Conservation (phyloP, 1,140 invertebrate genomes). For the Nasonia vitripennis region DNA sequence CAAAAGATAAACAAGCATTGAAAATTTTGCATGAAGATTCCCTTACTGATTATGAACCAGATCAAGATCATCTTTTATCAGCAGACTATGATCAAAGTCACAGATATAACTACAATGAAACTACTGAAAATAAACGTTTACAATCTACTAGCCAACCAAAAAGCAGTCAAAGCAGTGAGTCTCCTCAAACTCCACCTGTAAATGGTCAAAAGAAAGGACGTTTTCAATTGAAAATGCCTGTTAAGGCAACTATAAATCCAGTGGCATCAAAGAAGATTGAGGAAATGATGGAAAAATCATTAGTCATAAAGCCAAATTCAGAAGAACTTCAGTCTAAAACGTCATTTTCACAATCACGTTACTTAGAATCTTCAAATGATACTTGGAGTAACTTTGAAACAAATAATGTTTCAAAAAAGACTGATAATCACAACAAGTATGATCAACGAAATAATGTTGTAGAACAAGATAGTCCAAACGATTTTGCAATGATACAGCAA, state of each 20-base stretch:
- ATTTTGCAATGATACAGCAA: conserved; percentile 5
- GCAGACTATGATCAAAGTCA: not conserved
- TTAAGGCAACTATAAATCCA: conserved; percentile 59
- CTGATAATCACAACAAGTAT: not conserved
- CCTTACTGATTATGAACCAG: conserved; percentile 8
- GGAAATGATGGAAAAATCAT: conserved; percentile 59
- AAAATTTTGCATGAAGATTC: conserved; percentile 18
- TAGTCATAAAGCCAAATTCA: not conserved
- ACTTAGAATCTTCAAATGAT: not conserved
- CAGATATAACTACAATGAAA: not conserved
- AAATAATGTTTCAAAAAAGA: conserved; percentile 3
- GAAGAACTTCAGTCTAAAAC: not conserved
- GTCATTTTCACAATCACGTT: not conserved
- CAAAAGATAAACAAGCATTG: conserved; percentile 1
- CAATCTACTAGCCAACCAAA: not conserved
- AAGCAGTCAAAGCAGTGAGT: not conserved
- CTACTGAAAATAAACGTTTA: not conserved
- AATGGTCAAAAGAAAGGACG: conserved; percentile 49
- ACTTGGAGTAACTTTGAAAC: not conserved
- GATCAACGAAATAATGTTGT: not conserved
- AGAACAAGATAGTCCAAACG: not conserved
- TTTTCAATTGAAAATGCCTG: conserved; percentile 66
- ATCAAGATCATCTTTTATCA: not conserved
- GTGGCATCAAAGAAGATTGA: conserved; percentile 60
- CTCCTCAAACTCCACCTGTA: conserved; percentile 8